These are phyloP conservation scores for Lepus europaeus DNA, from an alignment of 2,113 vertebrate species.

Conservation along the genomic window DNA sequence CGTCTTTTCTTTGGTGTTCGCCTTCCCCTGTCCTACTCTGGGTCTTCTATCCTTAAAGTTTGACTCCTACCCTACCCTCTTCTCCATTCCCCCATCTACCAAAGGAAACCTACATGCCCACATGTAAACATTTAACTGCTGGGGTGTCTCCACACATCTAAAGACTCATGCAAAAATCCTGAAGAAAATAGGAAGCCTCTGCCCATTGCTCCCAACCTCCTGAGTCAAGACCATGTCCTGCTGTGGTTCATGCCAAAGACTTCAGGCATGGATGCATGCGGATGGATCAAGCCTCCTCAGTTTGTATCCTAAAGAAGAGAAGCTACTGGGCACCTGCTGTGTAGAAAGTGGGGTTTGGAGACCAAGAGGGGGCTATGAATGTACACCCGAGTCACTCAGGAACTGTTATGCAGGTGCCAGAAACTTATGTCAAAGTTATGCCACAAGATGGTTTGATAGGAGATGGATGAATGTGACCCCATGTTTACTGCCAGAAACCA, in stretches of 20 bases:
- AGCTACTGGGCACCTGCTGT: no score
- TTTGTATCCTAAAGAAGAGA: neutral
- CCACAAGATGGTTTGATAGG: conserved; percentile 76
- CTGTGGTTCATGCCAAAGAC: neutral
- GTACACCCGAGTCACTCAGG: conserved; percentile 74
- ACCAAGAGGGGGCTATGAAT: conserved; percentile 66
- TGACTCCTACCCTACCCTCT: neutral
- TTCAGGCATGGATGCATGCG: neutral
- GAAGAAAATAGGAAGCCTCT: neutral
- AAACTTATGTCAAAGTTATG: conserved; percentile 69
- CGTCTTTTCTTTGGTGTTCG: conserved; percentile 42
- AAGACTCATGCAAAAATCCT: neutral
- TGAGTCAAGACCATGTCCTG: conserved; percentile 4
- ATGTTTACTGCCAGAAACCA: conserved; percentile 92
- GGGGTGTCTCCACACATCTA: neutral
- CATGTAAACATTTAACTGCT: neutral
- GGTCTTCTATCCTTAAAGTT: neutral
- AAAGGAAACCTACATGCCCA: neutral
- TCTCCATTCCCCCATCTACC: neutral
- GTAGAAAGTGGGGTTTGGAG: no score
- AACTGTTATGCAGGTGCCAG: conserved; percentile 76
- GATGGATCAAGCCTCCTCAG: neutral
- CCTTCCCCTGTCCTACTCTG: neutral
- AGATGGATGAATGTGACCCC: conserved; percentile 90
- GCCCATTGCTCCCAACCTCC: conserved; percentile 1